phyloP scores from a whole-genome alignment of 2,113 vertebrate genomes.

The Halichoeres trimaculatus region DNA sequence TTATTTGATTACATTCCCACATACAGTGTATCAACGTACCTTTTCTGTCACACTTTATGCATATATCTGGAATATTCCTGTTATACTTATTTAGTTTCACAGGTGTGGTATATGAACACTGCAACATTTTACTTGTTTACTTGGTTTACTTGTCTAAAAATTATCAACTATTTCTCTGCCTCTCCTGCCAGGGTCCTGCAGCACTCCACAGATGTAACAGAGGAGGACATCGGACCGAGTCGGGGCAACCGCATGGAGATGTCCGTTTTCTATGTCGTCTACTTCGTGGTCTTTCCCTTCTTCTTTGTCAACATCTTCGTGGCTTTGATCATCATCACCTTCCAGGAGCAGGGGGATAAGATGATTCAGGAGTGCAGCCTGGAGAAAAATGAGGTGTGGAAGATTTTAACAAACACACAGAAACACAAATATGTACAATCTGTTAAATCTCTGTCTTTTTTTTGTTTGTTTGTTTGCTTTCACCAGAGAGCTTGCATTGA shows the following conservation, averaged over 20 bases:
- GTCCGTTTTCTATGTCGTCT: constrained; percentile 99
- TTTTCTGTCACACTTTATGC: no score
- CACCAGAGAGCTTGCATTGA: constrained; percentile 97
- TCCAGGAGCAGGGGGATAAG: constrained; percentile 99
- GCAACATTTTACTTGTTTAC: no score
- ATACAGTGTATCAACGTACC: no score
- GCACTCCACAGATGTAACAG: constrained; percentile 96
- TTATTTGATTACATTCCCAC: no score
- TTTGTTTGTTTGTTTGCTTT: constrained; percentile 6
- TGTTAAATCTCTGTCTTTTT: not conserved
- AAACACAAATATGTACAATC: not conserved
- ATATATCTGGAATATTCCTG: no score
- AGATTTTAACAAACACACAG: not conserved
- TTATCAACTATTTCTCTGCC: not conserved
- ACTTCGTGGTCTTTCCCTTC: constrained; percentile 99
- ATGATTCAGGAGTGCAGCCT: constrained; percentile 99
- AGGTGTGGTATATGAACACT: no score
- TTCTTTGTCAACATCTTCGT: constrained; percentile 99
- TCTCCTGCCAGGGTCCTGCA: constrained; percentile 89
- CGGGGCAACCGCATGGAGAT: constrained; percentile 99
- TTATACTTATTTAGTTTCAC: no score
- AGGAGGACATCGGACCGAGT: constrained; percentile 96
- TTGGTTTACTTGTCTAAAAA: not conserved
- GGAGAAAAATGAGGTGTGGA: constrained; percentile 95
- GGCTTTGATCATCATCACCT: constrained; percentile 99